These are phyloP conservation scores for Nibea coibor DNA, from an alignment of 2,113 vertebrate genomes.

Conservation along the genomic window DNA sequence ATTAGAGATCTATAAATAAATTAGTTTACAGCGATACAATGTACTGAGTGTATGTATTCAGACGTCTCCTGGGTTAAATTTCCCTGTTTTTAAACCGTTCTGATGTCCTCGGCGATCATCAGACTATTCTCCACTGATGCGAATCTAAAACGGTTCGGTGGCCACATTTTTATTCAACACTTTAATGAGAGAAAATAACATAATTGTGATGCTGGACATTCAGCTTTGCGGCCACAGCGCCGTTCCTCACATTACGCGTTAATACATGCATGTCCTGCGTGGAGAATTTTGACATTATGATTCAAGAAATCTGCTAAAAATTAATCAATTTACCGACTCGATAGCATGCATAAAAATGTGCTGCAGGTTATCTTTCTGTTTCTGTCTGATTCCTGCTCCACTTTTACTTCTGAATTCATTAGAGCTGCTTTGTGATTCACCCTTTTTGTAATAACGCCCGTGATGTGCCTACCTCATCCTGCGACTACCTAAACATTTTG, in stretches of 20 bases:
- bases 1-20: slow-evolving; percentile 7
- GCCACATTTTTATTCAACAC: slow-evolving; percentile 10
- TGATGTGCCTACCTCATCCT: neutral
- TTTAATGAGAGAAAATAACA: slow-evolving; percentile 14
- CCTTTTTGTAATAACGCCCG: neutral
- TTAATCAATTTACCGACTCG: neutral
- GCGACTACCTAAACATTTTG: neutral
- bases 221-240: neutral
- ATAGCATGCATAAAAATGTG: neutral
- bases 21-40: neutral
- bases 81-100: neutral
- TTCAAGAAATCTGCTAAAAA: neutral
- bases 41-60: neutral
- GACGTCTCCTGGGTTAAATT: neutral
- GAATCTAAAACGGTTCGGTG: slow-evolving; percentile 12
- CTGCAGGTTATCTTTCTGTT: too few species aligned
- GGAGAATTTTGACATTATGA: too few species aligned
- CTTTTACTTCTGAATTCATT: neutral
- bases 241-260: neutral
- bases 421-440: neutral
- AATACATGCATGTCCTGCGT: neutral
- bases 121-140: neutral
- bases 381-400: neutral
- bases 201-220: neutral
- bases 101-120: neutral